Evolutionary conservation across 2,113 vertebrate genomes (phyloP).

Genomic region (Microcebus murinus): DNA sequence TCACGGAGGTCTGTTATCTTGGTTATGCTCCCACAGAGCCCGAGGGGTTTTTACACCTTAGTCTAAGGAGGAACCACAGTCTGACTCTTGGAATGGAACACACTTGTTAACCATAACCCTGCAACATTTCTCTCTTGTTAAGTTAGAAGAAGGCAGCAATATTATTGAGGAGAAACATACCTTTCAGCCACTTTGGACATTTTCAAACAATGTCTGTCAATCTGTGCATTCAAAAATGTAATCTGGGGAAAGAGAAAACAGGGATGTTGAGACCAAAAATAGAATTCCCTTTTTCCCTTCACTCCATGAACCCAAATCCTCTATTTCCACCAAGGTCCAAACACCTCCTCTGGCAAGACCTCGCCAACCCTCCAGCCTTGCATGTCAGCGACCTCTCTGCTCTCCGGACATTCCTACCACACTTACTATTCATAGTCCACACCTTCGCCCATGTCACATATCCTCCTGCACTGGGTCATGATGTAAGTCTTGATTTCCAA

Average conservation of each 20-base stretch:
- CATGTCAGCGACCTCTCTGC: background rate
- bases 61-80: background rate
- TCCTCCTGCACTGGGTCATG: background rate
- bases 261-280: slow-evolving; percentile 59
- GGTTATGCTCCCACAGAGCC: background rate
- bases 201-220: slow-evolving; percentile 98
- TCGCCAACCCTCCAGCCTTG: background rate
- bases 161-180: slow-evolving; percentile 83
- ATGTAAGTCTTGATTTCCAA: background rate
- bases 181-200: slow-evolving; percentile 99
- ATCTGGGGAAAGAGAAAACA: slow-evolving; percentile 88
- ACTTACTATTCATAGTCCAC: background rate
- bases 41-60: background rate
- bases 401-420: background rate
- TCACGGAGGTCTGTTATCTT: background rate
- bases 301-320: background rate
- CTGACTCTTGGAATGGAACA: background rate
- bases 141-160: background rate
- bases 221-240: slow-evolving; percentile 94
- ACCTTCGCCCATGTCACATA: background rate
- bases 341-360: background rate
- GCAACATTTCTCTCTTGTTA: slow-evolving; percentile 6
- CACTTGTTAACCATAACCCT: background rate
- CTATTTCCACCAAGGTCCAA: background rate
- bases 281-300: background rate